Percentiles rank a stretch among this genome's conserved stretches.
Evolutionary conservation across 1,140 invertebrate genomes (phyloP).

Genomic region (Eumeta japonica): DNA sequence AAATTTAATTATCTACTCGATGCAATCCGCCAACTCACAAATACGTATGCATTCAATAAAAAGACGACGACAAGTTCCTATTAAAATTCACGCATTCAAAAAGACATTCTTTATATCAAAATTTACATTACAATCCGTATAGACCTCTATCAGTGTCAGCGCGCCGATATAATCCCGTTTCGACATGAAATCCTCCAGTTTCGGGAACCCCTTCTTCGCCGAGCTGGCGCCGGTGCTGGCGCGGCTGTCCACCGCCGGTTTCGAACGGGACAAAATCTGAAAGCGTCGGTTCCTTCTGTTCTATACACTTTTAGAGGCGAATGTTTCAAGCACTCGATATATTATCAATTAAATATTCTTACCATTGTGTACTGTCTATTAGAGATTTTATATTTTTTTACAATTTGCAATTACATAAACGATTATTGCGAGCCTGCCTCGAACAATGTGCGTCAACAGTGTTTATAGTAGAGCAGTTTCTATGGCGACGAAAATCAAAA

Average conservation of each 20-base stretch:
- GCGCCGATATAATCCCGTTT: constrained; percentile 92
- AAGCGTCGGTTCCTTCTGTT: constrained; percentile 1
- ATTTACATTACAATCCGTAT: constrained; percentile 2
- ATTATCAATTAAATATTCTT: no score
- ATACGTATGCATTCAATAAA: no score
- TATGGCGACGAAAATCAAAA: not conserved
- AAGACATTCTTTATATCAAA: not conserved
- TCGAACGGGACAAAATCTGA: constrained; percentile 71
- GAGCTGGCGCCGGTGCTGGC: constrained; percentile 42
- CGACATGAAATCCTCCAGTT: constrained; percentile 87
- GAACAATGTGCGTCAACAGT: no score
- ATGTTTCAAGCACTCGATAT: not conserved
- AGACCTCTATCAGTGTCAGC: constrained; percentile 86
- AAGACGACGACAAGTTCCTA: no score
- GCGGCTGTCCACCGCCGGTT: constrained; percentile 61
- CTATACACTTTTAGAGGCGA: not conserved
- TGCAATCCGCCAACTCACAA: no score
- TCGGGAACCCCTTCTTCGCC: constrained; percentile 62
- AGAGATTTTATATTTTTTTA: no score
- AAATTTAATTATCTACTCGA: no score
- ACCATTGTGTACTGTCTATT: no score
- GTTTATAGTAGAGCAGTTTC: no score
- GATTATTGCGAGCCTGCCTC: no score
- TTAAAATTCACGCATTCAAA: no score
- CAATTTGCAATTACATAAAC: no score